Base-by-base conservation (phyloP, 2,113 vertebrate species). In the Oenanthe oenanthe region DNA sequence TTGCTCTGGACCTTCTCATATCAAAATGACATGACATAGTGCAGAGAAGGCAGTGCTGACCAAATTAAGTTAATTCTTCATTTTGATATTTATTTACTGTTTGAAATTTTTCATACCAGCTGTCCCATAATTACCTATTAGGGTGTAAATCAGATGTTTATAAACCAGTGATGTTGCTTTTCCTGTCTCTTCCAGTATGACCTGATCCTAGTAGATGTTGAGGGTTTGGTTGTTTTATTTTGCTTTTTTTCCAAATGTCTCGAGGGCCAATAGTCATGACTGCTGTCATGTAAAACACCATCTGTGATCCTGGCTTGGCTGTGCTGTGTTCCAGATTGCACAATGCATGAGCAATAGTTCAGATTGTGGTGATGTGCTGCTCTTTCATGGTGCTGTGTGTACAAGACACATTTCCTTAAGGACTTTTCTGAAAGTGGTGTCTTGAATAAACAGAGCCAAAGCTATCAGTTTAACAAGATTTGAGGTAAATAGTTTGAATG, bases 281-380 rank as follows among this genome's bases (percentile, higher is more conserved):
- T 87, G 70, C 91, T 96, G 94, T 95, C 94, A 92, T 91, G 87
- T 92, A 63, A 96, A 95, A 94, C 93, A 91, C 95, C 95, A 95
- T 96, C 96, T 97, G 96, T 91, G 91, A 57, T 78, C 65, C 84
- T 95, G 95, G 92, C 95, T 91, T 95, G 84, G 70, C 82, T 93
- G 66, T 89, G 82, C 87, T 80, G 0, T 31, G 67, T 89, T 96
- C 78, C 92, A 96, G 93, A 96, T 96, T 56, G 60, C 87, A 83
- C 87, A 79, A 29, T 25, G 60, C 67, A 40, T 65, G 78, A 94
- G 85, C 92, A 95, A 40, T 78, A 96, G 84, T 91, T 95, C 89
- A 91, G 66, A 60, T 20, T 92, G 66, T 87, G 57, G 36, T 72
- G 43, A 34, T 74, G 34, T 54, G 60, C 29, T 77, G 60, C 68